Evolutionary conservation across 2,113 vertebrate genomes (phyloP), one percentile per base, ranked within the genome.

Genomic region (Naja naja): DNA sequence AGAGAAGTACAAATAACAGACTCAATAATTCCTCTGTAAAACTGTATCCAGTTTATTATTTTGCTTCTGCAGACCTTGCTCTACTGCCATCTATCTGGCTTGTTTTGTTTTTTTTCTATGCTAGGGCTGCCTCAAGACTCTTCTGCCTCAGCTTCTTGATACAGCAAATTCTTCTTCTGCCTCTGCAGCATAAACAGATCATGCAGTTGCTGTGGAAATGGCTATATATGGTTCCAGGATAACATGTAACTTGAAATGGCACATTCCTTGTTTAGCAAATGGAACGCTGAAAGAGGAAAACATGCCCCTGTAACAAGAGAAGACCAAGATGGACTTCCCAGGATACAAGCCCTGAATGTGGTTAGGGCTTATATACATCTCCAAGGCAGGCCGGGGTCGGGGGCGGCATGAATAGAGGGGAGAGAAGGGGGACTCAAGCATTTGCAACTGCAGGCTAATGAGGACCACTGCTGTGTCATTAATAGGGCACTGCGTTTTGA

Each of bases 121-220:
- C 53, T 85, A 22, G 47, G 27, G 27, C 53, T 91, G 39, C 10
- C 39, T 86, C 23, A 45, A 47, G 39, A 86, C 39, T 9, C 81
- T 91, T 81, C 69, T 55, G 34, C n/a, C n/a, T 89, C 20, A 0
- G 87, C 60, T 64, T 92, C 58, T 45, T 88, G 91, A 91, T 91
- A 87, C 58, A 18, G 34, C 53, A 34, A 69, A 25, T 60, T 88
- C 74, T 45, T 92, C 89, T 81, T 55, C 52, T 55, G 23, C 34
- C n/a, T 74, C 69, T 74, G 54, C 34, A 89, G 49, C 34, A 45
- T 81, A 64, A 92, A 27, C n/a, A 45, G 43, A 88, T 39, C 12
- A 92, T 45, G n/a, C 18, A 55, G 30, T 12, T 43, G 34, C 88
- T 45, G 58, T 22, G 14, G 69, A 89, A 89, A 81, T 92, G n/a